Evolutionary conservation across 2,113 vertebrate species (phyloP).

Genomic region (Tyrannus savana): DNA sequence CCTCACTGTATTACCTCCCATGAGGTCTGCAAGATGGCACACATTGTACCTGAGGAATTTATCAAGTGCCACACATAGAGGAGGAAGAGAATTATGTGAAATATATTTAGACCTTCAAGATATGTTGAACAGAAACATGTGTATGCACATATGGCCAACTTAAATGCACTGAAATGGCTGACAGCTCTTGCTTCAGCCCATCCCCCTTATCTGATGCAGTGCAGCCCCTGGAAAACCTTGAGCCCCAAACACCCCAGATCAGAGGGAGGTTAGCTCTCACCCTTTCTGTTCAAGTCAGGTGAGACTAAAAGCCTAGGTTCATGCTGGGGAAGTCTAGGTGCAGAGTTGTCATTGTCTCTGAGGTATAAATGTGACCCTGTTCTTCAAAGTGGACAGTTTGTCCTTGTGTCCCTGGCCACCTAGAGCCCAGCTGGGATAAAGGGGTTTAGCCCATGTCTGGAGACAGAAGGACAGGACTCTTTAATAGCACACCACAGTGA

Average conservation of each 20-base stretch:
- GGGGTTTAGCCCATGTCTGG: background rate
- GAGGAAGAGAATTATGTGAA: background rate
- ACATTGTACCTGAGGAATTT: background rate
- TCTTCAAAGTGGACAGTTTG: background rate
- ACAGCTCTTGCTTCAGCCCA: background rate
- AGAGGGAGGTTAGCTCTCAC: background rate
- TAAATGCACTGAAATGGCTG: background rate
- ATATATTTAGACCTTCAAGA: background rate
- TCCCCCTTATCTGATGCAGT: background rate
- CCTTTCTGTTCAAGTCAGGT: background rate
- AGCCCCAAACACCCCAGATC: background rate
- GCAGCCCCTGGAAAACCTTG: background rate
- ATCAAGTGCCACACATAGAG: background rate
- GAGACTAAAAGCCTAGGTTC: background rate
- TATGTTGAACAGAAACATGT: background rate
- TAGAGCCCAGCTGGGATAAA: background rate
- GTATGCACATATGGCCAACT: background rate
- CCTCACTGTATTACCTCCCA: background rate
- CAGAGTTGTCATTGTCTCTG: background rate
- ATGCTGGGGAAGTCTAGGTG: fast-evolving
- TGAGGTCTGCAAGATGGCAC: background rate
- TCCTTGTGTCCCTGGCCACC: background rate
- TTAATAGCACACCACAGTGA: background rate
- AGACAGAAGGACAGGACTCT: background rate
- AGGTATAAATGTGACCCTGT: background rate